A percentile compares a stretch with the other conserved stretches of the same genome.
These are phyloP conservation scores for Sebastes minor DNA, from an alignment of 2,797 vertebrate genomes.

Conservation along the genomic window DNA sequence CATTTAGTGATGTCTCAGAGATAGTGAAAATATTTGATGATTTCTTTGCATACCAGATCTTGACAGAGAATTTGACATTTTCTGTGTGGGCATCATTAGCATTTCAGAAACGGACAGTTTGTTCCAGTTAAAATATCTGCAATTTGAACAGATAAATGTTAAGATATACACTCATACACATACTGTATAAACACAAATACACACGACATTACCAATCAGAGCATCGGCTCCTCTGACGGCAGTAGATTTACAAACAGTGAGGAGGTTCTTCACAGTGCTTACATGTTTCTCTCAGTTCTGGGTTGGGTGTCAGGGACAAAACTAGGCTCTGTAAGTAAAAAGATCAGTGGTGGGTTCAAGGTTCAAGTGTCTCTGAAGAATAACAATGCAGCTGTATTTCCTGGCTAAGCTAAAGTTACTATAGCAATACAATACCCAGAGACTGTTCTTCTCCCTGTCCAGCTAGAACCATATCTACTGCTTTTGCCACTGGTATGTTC, in stretches of 20 bases:
- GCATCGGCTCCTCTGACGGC: background rate
- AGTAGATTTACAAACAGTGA: background rate
- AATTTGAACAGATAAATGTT: slow-evolving; percentile 37
- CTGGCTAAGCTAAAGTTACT: background rate
- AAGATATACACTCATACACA: background rate
- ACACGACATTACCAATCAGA: background rate
- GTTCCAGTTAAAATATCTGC: slow-evolving; percentile 48
- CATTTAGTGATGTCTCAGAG: rapidly evolving
- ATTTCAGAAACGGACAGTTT: slow-evolving; percentile 77
- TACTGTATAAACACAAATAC: background rate
- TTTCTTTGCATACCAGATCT: slow-evolving; percentile 57
- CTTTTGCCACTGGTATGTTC: slow-evolving; percentile 67
- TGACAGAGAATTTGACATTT: slow-evolving; percentile 24
- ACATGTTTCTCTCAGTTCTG: slow-evolving; percentile 73
- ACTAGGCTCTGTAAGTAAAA: slow-evolving; percentile 78
- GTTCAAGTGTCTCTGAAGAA: background rate
- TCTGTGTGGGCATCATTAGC: slow-evolving; percentile 68
- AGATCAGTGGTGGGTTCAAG: background rate
- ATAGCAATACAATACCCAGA: slow-evolving; percentile 76
- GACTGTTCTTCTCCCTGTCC: slow-evolving; percentile 61
- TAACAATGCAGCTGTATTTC: background rate
- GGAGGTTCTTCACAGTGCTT: slow-evolving; percentile 66
- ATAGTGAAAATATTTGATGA: background rate
- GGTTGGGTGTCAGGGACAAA: slow-evolving; percentile 86
- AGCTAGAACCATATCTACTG: slow-evolving; percentile 51